Conservation (phyloP, 2,888 invertebrate species). For the Hydriomena furcata region DNA sequence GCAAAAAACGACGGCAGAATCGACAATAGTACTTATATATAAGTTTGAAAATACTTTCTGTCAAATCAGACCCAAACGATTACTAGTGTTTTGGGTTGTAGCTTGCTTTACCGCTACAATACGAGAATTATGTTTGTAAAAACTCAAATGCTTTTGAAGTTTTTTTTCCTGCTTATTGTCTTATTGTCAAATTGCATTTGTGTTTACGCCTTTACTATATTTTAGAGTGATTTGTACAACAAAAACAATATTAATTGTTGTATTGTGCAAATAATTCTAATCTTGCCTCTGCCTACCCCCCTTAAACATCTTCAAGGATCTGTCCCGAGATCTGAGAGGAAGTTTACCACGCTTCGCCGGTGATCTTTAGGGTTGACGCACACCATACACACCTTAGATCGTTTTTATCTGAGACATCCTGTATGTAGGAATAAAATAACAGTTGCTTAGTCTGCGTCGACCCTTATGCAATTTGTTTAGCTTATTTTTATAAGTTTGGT, state of each 20-base stretch:
- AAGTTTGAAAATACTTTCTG: not conserved
- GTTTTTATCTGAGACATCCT: no score
- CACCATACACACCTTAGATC: no score
- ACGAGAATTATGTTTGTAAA: not conserved
- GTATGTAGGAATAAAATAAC: no score
- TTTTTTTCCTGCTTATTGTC: not conserved
- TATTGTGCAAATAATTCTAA: not conserved
- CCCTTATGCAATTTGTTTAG: not conserved
- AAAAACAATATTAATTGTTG: not conserved
- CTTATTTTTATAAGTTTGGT: slow-evolving; percentile 4
- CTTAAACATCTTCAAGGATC: no score
- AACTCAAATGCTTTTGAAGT: slow-evolving; percentile 7
- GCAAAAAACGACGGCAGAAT: no score
- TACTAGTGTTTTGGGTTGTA: not conserved
- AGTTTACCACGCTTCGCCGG: no score
- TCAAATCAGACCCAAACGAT: not conserved
- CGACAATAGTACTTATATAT: not conserved
- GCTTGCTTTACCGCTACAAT: not conserved
- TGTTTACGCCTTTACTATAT: not conserved
- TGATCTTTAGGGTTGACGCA: not conserved
- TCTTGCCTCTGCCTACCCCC: no score
- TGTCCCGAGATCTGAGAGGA: no score
- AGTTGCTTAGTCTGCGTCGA: no score
- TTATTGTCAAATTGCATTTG: slow-evolving; percentile 2
- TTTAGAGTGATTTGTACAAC: not conserved